phyloP scores from a whole-genome alignment of 2,797 vertebrate genomes.

The Sarcophilus harrisii region DNA sequence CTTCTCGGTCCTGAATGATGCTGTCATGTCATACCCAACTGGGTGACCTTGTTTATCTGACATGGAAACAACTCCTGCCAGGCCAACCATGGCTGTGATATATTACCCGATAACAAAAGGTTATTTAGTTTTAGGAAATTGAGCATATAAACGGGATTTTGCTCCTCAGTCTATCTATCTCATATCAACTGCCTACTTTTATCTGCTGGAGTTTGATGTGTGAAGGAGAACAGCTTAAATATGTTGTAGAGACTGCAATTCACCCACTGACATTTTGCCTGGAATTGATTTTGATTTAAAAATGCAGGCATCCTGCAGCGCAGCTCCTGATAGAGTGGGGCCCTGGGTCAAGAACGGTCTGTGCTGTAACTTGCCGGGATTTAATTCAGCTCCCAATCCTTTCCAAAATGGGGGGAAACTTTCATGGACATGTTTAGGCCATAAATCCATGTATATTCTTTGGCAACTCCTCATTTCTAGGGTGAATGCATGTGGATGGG shows the following conservation, averaged over 20 bases:
- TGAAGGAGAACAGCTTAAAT: slow-evolving; percentile 56
- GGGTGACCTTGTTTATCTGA: slow-evolving; percentile 53
- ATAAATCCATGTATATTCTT: slow-evolving; percentile 46
- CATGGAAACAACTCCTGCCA: slow-evolving; percentile 35
- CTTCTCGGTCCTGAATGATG: background rate
- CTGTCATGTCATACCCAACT: background rate
- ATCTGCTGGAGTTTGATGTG: slow-evolving; percentile 61
- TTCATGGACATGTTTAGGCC: slow-evolving; percentile 69
- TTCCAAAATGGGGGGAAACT: slow-evolving; percentile 73
- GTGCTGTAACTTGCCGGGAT: background rate
- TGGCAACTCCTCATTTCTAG: background rate
- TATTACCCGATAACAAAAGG: slow-evolving; percentile 45
- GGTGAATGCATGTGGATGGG: background rate
- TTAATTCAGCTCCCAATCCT: slow-evolving; percentile 59
- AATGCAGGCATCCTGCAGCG: slow-evolving; percentile 48
- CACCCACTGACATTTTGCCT: slow-evolving; percentile 56
- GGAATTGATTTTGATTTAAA: slow-evolving; percentile 74
- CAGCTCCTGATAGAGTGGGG: slow-evolving; percentile 73
- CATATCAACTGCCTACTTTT: slow-evolving; percentile 65
- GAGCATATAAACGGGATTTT: background rate
- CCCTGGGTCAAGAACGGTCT: background rate
- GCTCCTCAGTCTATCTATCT: slow-evolving; percentile 47
- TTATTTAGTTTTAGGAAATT: slow-evolving; percentile 48
- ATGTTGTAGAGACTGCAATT: slow-evolving; percentile 64
- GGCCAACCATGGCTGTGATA: background rate